phyloP scores from a whole-genome alignment of 2,888 invertebrate genomes.

The Kryphioiulus occultus region DNA sequence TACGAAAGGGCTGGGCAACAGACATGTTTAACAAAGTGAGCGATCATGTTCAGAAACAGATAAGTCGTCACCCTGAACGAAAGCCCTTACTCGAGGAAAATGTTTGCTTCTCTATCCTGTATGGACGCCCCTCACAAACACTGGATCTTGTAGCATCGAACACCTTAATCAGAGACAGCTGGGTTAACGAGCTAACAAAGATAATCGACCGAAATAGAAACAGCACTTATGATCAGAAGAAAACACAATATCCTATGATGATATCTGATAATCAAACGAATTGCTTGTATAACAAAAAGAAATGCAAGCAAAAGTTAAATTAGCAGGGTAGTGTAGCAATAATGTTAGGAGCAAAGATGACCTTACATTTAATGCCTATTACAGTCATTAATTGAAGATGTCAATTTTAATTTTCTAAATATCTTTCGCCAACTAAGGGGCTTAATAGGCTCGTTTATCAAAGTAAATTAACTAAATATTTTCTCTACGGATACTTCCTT shows the following conservation, averaged over 20 bases:
- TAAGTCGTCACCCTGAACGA: conserved; percentile 15
- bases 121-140: conserved; percentile 58
- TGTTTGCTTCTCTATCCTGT: conserved; percentile 60
- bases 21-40: conserved; percentile 63
- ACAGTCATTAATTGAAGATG: too few species aligned
- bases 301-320: too few species aligned
- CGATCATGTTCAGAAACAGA: conserved; percentile 56
- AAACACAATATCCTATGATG: conserved; percentile 56
- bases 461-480: too few species aligned
- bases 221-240: conserved; percentile 58
- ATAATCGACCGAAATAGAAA: conserved; percentile 58
- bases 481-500: too few species aligned
- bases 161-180: conserved; percentile 58
- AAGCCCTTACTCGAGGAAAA: conserved; percentile 52
- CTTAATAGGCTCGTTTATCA: too few species aligned
- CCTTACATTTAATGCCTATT: too few species aligned
- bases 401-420: too few species aligned
- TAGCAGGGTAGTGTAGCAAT: too few species aligned
- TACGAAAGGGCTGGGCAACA: conserved; percentile 63
- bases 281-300: too few species aligned
- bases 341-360: too few species aligned
- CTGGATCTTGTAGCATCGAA: conserved; percentile 62
- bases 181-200: conserved; percentile 60
- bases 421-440: too few species aligned
- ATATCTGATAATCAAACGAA: too few species aligned